Evolutionary conservation across 2,113 vertebrate species (phyloP).

Genomic region (Tyto alba): DNA sequence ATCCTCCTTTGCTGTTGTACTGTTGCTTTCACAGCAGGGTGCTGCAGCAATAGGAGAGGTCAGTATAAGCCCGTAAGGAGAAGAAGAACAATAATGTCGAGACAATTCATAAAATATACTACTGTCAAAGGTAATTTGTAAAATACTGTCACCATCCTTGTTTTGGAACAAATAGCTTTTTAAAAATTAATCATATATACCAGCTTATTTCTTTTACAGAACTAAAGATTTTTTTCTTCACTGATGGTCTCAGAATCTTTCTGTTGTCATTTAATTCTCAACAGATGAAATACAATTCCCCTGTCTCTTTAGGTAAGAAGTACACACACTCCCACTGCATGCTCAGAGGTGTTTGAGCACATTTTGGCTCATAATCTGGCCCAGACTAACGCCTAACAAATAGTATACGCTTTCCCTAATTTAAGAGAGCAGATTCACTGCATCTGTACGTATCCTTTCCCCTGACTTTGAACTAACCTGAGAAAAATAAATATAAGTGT

Average conservation of each 20-base stretch:
- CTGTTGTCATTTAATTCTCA: not conserved
- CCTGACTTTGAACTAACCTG: not conserved
- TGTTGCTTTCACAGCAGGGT: constrained; percentile 66
- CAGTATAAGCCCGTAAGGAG: constrained; percentile 71
- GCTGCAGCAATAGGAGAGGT: constrained; percentile 72
- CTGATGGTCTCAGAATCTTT: not conserved
- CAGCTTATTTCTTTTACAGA: not conserved
- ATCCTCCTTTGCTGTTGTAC: constrained; percentile 80
- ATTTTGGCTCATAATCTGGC: not conserved
- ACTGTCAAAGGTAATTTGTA: constrained; percentile 68
- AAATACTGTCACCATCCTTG: not conserved
- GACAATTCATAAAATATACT: constrained; percentile 72
- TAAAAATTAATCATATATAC: not conserved
- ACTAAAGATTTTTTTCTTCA: not conserved
- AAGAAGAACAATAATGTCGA: constrained; percentile 51
- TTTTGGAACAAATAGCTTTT: not conserved
- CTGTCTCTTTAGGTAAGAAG: not conserved
- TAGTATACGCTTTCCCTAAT: not conserved
- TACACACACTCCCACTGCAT: not conserved
- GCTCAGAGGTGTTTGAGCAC: not conserved
- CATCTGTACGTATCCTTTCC: not conserved
- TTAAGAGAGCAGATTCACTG: not conserved
- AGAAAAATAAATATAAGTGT: not conserved
- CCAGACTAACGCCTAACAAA: not conserved
- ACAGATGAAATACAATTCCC: not conserved